Percentiles rank a stretch among this genome's conserved stretches.
phyloP scores from a whole-genome alignment of 2,797 vertebrate genomes.

The Siniperca scherzeri region DNA sequence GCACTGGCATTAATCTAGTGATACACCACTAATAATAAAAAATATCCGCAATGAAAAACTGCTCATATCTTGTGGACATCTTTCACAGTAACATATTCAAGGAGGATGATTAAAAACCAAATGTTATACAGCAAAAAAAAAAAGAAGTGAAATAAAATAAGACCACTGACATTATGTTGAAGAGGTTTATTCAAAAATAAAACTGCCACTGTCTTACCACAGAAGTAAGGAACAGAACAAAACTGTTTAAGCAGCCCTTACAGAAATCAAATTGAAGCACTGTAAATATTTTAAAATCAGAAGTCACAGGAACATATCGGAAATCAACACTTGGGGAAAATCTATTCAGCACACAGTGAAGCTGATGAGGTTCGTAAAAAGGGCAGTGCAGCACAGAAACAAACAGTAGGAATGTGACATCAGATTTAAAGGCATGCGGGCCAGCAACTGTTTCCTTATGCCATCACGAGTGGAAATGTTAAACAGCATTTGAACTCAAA shows the following conservation, averaged over 20 bases:
- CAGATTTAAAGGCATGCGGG: slow-evolving; percentile 68
- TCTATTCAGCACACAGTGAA: slow-evolving; percentile 32
- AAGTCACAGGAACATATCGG: slow-evolving; percentile 55
- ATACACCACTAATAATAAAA: background rate
- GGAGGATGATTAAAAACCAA: background rate
- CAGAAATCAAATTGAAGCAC: slow-evolving; percentile 65
- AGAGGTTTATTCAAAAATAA: slow-evolving; percentile 83
- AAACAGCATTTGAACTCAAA: slow-evolving; percentile 28
- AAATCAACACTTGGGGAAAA: slow-evolving; percentile 23
- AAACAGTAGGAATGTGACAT: slow-evolving; percentile 66
- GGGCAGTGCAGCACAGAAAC: slow-evolving; percentile 57
- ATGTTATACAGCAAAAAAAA: background rate
- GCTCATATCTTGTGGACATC: background rate
- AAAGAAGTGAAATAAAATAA: background rate
- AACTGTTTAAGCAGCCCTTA: slow-evolving; percentile 68
- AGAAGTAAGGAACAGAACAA: slow-evolving; percentile 65
- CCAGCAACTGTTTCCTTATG: slow-evolving; percentile 7
- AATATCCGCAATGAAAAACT: background rate
- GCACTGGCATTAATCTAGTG: too few relatives aligned
- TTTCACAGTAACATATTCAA: background rate
- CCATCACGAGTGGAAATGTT: background rate
- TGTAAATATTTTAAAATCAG: slow-evolving; percentile 67
- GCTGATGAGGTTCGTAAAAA: slow-evolving; percentile 31
- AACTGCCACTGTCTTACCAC: slow-evolving; percentile 67
- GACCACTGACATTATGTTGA: slow-evolving; percentile 32